Evolutionary conservation across 2,113 vertebrate genomes (phyloP), one percentile per base, ranked within the genome.

Genomic region (Columba janthina): DNA sequence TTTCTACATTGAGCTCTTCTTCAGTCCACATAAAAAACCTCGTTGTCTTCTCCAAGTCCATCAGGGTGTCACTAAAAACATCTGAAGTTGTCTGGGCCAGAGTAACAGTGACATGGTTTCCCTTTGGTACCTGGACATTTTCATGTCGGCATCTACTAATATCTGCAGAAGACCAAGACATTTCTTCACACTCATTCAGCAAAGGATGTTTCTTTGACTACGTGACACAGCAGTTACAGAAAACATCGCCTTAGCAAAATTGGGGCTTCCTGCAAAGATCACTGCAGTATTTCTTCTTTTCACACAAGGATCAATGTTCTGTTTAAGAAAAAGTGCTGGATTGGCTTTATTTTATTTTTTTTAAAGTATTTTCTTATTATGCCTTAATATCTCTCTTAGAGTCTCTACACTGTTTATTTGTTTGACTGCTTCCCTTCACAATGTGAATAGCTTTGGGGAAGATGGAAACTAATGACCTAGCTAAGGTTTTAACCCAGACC

Each of bases 381-480:
- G 70, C 56, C 94, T 96, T 96, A 97, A 75, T 89, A 95, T 80
- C 78, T 72, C 48, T 90, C 88, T 53, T 84, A 61, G 32, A 91
- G 70, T 81, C 89, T 95, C 80, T 67, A 81, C 83, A 76, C 54
- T 95, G 95, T 97, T 97, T 97, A 96, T 95, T 80, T 97, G 93
- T 96, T 94, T 95, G 96, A 93, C 88, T 89, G 93, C 83, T 84
- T 96, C 89, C 96, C 90, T 96, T 97, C 80, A 84, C 86, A 84
- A 94, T 74, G 85, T 42, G 96, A 96, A 94, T 83, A 95, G 96
- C 97, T 98, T 89, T 85, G 83, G 97, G 97, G 90, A 97, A 98
- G 96, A 97, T 83, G 94, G 95, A 96, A 98, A 97, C 96, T 96
- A 97, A 98, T 95, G 97, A 96, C 94, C 93, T 81, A 57, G 89